Evolutionary conservation across 2,797 vertebrate species (phyloP), one percentile per base, ranked within the genome.

Genomic region (Babyrousa celebensis): DNA sequence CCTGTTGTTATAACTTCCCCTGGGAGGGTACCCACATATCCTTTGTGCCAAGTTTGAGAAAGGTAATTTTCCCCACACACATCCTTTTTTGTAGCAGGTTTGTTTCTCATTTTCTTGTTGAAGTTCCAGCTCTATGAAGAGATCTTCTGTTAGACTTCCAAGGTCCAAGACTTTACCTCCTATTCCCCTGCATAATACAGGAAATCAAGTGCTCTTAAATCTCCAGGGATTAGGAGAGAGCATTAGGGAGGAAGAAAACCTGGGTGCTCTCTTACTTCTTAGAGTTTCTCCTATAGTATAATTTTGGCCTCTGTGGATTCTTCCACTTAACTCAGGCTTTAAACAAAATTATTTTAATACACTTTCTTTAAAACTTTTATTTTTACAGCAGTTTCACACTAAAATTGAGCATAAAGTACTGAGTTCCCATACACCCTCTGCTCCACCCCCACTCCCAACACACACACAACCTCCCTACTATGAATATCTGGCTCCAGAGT

Each of bases 51-150:
- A 62, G 21, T 62, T 72, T 62, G 77, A 62, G 36, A 25, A 14
- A 70, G 25, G 77, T 43, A 60, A 80, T 54, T 71, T 60, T 52
- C 36, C 27, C 40, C 9, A 17, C 14, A 8, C 18, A n/a, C 29
- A 15, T n/a, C 18, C 32, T 36, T 70, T n/a, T 62, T 62, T 60
- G 20, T 70, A 71, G 54, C 21, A 36, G 52, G 32, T 71, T 62
- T 71, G 20, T 36, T 91, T 82, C 65, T 90, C 54, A 70, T 90
- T 80, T 80, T 32, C 77, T 54, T 29, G 25, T 32, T 82, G 65
- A 15, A 36, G 29, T 67, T 71, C 58, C 40, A n/a, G 77, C 78
- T 91, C 71, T 63, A 72, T 36, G 27, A 71, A 70, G 25, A 82
- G 54, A 29, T 72, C 12, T 72, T n/a, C 56, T 82, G 40, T 72